Base-by-base conservation (phyloP, 2,888 invertebrate genomes). In the Troides oblongomaculatus region DNA sequence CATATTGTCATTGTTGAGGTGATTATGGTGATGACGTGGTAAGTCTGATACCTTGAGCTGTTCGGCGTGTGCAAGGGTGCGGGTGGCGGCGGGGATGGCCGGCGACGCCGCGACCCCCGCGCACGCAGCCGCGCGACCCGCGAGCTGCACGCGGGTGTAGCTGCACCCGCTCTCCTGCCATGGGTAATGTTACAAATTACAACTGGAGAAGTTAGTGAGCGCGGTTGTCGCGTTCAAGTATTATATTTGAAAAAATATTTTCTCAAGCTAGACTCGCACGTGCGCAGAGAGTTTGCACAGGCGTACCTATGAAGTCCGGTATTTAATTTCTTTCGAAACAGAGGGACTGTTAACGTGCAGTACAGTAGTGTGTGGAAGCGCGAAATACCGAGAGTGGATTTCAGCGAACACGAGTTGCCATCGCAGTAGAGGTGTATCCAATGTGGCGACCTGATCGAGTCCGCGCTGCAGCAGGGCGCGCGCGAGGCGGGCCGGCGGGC, bases 111-210 rank as follows among this genome's bases (percentile, higher is more conserved):
- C 69, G 25, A 64, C 59, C 57, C 69, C 64, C 64, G 59, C 64
- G 64, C 59, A 66, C 56, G 69, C 65, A 43, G 75, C 75, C 74
- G 75, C 70, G n/a, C 69, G 69, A 30, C 69, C 69, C 61, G 53
- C 64, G 46, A 62, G n/a, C 69, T 69, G 69, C 69, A 65, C 68
- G 64, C 43, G 67, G 62, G 59, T 36, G 62, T 58, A 65, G 39
- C 58, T 43, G 17, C 14, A 23, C 1, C 43, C 43, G 7, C 46
- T 39, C 21, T 62, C 62, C 62, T 62, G 62, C 43, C 17, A 53
- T 14, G n/a, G 18, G 7, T 7, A 8, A 18, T 18, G 50, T 18
- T 18, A 18, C 2, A 18, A 50, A 50, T 30, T 30, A 3, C 30
- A 30, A 30, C 3, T 30, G 5, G 30, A 30, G 4, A 0, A 39